Evolutionary conservation across 2,888 invertebrate species (phyloP).

Genomic region (Leucozona laternaria): DNA sequence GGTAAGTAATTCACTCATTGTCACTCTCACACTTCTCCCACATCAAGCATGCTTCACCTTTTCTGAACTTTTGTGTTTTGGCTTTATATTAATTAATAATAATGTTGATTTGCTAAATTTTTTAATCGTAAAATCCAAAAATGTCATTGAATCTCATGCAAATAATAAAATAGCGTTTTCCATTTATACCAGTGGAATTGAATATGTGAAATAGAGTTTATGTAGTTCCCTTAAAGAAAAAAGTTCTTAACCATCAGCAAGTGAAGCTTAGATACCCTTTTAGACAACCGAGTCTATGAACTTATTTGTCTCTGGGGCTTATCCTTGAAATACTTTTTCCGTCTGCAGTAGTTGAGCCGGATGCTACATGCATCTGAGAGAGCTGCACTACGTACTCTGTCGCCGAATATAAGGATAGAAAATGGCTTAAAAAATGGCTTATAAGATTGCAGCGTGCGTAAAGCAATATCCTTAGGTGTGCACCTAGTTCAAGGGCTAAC

Average conservation of each 20-base stretch:
- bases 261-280: neutral
- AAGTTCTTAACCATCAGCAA: neutral
- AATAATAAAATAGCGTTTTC: neutral
- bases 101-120: constrained; percentile 29
- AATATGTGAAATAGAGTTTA: neutral
- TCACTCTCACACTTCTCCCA: constrained; percentile 18
- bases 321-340: neutral
- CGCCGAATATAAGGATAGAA: too few relatives aligned
- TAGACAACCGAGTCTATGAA: neutral
- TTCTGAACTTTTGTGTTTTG: constrained; percentile 27
- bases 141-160: neutral
- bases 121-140: constrained; percentile 37
- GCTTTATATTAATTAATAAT: constrained; percentile 1
- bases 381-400: neutral
- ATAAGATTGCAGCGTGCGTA: neutral
- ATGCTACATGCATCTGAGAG: neutral
- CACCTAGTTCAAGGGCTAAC: neutral
- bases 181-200: neutral
- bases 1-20: constrained; percentile 72
- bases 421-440: too few relatives aligned
- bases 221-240: neutral
- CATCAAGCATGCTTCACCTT: constrained; percentile 62
- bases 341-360: neutral
- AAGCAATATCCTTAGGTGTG: neutral
- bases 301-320: neutral